Evolutionary conservation across 2,888 invertebrate species (phyloP), one percentile per base, ranked within the genome.

Genomic region (Rhynchonema sp.): DNA sequence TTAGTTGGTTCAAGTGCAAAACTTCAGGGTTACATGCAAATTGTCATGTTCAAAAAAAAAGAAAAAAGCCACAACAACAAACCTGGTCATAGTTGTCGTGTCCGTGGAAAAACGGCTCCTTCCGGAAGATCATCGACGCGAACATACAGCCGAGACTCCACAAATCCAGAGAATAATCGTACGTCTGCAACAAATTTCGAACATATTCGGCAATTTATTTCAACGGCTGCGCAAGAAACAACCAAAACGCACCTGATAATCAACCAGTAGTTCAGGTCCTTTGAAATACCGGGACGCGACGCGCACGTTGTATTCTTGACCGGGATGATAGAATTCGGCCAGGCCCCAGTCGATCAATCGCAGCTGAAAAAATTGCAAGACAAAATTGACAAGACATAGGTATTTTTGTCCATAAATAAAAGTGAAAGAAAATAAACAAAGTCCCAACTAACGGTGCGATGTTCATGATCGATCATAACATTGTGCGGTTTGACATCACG

Each of bases 381-480:
- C n/a, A n/a, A n/a, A n/a, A n/a, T n/a, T n/a, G n/a, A n/a, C n/a
- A n/a, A n/a, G n/a, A n/a, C n/a, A n/a, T n/a, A n/a, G n/a, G n/a
- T n/a, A 38, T 38, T 38, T 38, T 38, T 38, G 6, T 6, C 38
- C 38, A 38, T 6, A 6, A 38, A 38, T 38, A n/a, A n/a, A n/a
- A n/a, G n/a, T n/a, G n/a, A 6, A 38, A 38, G 38, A 6, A 38
- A 38, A 38, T 17, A 38, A 38, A 38, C 38, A 38, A 49, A 49
- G 3, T 20, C 20, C 6, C 49, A 20, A 55, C 30, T 1, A 6
- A 78, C 78, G 72, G 92, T 94, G 77, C 91, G 84, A 79, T 90
- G 92, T 80, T 96, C 94, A 79, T 98, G 96, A 79, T 98, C 98
- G 74, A 98, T 99, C 98, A 98, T 98, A 65, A 99, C 96, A 79